A percentile compares a stretch with the other conserved stretches of the same genome.
These are phyloP conservation scores for Aphaenogaster rudis DNA, from an alignment of 1,140 invertebrate genomes.

Conservation along the genomic window DNA sequence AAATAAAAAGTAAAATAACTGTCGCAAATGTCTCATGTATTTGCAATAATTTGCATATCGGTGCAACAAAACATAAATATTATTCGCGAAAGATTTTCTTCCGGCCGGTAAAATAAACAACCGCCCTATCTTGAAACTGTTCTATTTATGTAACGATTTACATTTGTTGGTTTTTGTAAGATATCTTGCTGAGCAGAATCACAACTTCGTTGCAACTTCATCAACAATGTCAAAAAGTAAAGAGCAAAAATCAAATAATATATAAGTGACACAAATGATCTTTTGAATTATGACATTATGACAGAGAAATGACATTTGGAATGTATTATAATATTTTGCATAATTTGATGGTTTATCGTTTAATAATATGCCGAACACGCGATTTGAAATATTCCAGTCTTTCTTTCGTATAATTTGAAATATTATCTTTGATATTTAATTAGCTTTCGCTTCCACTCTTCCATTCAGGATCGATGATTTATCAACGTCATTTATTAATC, in stretches of 20 bases:
- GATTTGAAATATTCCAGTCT: not conserved
- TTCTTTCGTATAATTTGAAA: not conserved
- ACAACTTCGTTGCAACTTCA: not conserved
- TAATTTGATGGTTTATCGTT: not conserved
- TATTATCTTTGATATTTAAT: slow-evolving; percentile 15
- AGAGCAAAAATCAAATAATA: not conserved
- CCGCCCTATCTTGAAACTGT: not conserved
- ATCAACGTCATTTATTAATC: slow-evolving; percentile 61
- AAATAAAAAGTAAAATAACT: slow-evolving; percentile 59
- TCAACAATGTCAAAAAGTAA: not conserved
- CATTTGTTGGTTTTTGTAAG: slow-evolving; percentile 38
- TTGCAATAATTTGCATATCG: not conserved
- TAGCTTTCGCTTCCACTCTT: not conserved
- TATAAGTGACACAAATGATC: not conserved
- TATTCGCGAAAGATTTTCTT: slow-evolving; percentile 54
- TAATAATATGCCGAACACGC: not conserved
- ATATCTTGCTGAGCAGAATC: not conserved
- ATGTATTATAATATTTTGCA: not conserved
- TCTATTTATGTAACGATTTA: slow-evolving; percentile 12
- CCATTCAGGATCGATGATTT: slow-evolving; percentile 42
- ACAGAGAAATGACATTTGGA: not conserved
- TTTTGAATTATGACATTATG: not conserved
- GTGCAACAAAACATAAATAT: slow-evolving; percentile 52
- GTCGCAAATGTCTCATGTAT: slow-evolving; percentile 52
- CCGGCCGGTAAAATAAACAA: not conserved